Evolutionary conservation across 2,888 invertebrate species (phyloP).

Genomic region (Scaptomyza flava): DNA sequence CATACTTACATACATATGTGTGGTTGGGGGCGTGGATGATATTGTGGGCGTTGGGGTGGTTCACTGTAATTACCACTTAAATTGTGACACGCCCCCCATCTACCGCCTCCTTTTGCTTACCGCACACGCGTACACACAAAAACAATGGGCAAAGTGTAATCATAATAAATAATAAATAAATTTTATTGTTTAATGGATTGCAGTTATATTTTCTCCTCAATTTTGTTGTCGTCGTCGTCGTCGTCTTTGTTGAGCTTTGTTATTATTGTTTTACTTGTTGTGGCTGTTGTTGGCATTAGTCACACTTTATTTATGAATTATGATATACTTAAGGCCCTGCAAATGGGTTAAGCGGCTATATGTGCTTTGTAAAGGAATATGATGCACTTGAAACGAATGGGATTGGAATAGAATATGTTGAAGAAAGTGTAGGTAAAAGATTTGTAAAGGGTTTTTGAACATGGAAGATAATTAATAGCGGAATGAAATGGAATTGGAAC

Average conservation of each 20-base stretch:
- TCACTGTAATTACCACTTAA: slow-evolving; percentile 77
- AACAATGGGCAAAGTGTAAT: slow-evolving; percentile 69
- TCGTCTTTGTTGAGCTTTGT: slow-evolving; percentile 8
- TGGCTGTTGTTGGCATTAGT: slow-evolving; percentile 70
- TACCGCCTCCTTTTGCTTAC: neutral
- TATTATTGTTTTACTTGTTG: slow-evolving; percentile 21
- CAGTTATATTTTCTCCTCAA: slow-evolving; percentile 69
- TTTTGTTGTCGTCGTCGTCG: slow-evolving; percentile 19
- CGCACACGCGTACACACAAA: slow-evolving; percentile 18
- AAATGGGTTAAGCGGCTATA: slow-evolving; percentile 47
- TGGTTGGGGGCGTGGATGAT: slow-evolving; percentile 40
- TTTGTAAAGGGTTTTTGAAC: neutral
- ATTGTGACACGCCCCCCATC: slow-evolving; percentile 37
- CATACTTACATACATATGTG: slow-evolving; percentile 40
- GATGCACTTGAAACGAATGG: neutral
- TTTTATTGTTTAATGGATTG: slow-evolving; percentile 80
- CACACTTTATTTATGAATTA: slow-evolving; percentile 81
- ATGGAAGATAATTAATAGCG: neutral
- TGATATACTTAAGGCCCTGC: slow-evolving; percentile 55
- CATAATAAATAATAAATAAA: slow-evolving; percentile 81
- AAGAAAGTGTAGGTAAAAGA: neutral
- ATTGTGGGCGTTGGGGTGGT: slow-evolving; percentile 34
- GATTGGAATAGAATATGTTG: neutral
- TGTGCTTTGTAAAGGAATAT: slow-evolving; percentile 19
- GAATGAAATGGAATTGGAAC: slow-evolving; percentile 2